These are phyloP conservation scores for Drosophila ezoana DNA, from an alignment of 2,888 invertebrate species.

Conservation along the genomic window DNA sequence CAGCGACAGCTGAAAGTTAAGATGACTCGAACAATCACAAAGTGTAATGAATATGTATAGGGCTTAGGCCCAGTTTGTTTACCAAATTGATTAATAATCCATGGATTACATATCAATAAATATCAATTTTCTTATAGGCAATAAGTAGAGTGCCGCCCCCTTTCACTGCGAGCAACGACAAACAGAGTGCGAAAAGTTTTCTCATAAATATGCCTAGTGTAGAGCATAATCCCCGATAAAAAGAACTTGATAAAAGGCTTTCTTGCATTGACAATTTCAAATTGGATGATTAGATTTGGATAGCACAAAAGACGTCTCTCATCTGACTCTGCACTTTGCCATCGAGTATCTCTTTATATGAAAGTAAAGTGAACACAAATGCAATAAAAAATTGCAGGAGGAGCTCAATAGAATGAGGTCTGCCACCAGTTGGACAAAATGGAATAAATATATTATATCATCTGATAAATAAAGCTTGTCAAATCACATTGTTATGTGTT, in stretches of 20 bases:
- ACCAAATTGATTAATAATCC: conserved; percentile 53
- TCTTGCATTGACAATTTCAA: conserved; percentile 68
- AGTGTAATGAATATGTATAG: conserved; percentile 29
- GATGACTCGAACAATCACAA: conserved; percentile 14
- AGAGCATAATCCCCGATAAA: conserved; percentile 35
- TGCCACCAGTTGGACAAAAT: no score
- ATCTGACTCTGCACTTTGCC: conserved; percentile 21
- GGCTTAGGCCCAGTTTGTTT: conserved; percentile 27
- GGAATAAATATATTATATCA: no score
- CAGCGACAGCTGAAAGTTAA: conserved; percentile 15
- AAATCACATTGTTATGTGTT: neutral
- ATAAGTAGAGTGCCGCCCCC: conserved; percentile 8
- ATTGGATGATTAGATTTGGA: conserved; percentile 58
- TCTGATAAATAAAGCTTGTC: neutral
- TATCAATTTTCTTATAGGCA: conserved; percentile 26
- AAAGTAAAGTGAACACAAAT: neutral
- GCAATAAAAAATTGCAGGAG: neutral
- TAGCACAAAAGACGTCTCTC: conserved; percentile 1
- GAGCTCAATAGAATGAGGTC: neutral
- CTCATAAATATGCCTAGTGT: conserved; percentile 45
- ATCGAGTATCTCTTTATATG: neutral
- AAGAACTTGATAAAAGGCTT: conserved; percentile 55
- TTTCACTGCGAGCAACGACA: conserved; percentile 9
- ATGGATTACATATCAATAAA: conserved; percentile 42
- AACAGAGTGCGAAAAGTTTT: conserved; percentile 39